Evolutionary conservation across 1,140 invertebrate genomes (phyloP).

Genomic region (Uloborus diversus): DNA sequence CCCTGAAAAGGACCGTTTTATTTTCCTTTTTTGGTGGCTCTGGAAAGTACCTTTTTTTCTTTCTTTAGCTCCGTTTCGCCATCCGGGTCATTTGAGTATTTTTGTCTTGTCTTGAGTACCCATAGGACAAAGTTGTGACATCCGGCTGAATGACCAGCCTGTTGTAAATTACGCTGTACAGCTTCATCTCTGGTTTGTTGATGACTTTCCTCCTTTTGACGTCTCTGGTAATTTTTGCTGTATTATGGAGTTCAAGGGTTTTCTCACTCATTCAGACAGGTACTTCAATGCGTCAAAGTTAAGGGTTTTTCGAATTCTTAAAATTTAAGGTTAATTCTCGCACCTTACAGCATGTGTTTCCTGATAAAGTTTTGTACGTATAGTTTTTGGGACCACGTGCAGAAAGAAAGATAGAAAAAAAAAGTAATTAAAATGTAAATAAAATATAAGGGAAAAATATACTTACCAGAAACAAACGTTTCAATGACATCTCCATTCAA

Average conservation of each 20-base stretch:
- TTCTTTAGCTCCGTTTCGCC: too few species aligned
- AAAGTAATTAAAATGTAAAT: too few species aligned
- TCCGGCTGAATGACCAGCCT: not conserved
- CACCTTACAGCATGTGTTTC: not conserved
- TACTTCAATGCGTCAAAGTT: not conserved
- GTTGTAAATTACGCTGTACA: not conserved
- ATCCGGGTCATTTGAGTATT: too few species aligned
- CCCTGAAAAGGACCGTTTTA: too few species aligned
- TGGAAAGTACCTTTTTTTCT: too few species aligned
- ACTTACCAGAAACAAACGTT: not conserved
- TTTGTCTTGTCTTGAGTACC: too few species aligned
- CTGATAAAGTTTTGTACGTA: not conserved
- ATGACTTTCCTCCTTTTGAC: not conserved
- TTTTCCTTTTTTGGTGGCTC: too few species aligned
- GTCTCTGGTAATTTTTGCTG: not conserved
- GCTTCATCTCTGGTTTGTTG: not conserved
- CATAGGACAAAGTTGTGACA: not conserved
- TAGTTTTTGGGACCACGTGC: slow-evolving; percentile 11
- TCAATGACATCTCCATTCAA: too few species aligned
- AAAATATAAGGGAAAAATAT: not conserved
- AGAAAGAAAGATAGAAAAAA: too few species aligned
- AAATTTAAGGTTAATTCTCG: too few species aligned
- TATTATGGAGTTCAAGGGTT: not conserved
- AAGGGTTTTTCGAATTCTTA: not conserved
- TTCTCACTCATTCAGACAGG: not conserved